Conservation (phyloP, 2,888 invertebrate species). For the Ophion costatus region DNA sequence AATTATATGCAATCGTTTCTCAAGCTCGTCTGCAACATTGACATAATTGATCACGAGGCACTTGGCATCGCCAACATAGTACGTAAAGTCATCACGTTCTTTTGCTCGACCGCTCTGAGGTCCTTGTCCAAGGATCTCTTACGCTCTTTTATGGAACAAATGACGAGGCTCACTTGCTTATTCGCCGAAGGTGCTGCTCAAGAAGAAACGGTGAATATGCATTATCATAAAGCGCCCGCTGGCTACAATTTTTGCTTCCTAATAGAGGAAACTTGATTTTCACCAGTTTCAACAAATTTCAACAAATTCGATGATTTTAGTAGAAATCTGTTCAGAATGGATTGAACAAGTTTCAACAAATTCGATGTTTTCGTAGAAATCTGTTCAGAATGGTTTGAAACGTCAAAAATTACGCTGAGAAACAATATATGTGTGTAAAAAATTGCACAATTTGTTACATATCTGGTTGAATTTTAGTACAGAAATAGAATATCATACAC, state of each 20-base stretch:
- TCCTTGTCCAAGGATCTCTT: conserved; percentile 84
- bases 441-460: too few species aligned
- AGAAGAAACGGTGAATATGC: conserved; percentile 86
- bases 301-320: too few species aligned
- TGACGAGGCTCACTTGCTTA: conserved; percentile 87
- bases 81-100: conserved; percentile 86
- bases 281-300: too few species aligned
- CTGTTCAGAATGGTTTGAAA: too few species aligned
- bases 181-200: conserved; percentile 88
- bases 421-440: too few species aligned
- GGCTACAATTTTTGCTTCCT: too few species aligned
- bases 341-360: too few species aligned
- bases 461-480: too few species aligned
- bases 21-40: conserved; percentile 86
- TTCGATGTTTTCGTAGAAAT: too few species aligned
- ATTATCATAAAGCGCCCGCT: neutral
- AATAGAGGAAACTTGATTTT: neutral
- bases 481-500: too few species aligned
- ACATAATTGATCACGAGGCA: conserved; percentile 88
- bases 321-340: too few species aligned
- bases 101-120: conserved; percentile 83
- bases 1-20: conserved; percentile 87
- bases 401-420: too few species aligned
- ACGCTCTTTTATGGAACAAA: conserved; percentile 86
- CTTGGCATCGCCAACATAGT: conserved; percentile 88